Conservation (phyloP, 2,797 vertebrate genomes). For the Schizothorax lantsangensis region DNA sequence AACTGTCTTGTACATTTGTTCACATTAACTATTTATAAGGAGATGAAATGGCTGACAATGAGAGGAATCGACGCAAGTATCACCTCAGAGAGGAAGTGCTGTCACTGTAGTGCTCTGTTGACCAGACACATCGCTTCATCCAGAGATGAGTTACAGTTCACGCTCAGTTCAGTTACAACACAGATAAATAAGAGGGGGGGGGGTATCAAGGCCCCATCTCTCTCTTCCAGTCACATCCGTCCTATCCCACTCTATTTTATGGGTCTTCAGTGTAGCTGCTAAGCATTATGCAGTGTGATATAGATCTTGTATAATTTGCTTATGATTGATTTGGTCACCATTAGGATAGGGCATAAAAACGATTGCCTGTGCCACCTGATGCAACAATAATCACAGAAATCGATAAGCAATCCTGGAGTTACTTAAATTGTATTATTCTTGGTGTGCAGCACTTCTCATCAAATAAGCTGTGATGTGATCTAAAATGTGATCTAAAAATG, state of each 20-base stretch:
- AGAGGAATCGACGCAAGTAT: constrained; percentile 14
- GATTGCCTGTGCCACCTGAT: constrained; percentile 47
- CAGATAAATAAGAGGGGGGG: constrained; percentile 19
- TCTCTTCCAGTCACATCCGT: neutral
- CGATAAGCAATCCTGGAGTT: constrained; percentile 30
- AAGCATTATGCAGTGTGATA: constrained; percentile 50
- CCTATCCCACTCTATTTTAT: constrained; percentile 40
- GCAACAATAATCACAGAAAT: constrained; percentile 32
- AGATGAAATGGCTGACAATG: constrained; percentile 10
- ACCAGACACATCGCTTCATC: neutral
- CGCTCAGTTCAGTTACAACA: neutral
- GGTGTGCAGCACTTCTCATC: neutral
- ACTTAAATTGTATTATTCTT: constrained; percentile 39
- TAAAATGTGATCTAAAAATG: neutral
- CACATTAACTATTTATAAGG: constrained; percentile 29
- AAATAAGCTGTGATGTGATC: neutral
- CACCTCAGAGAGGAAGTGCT: neutral
- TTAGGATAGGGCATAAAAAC: constrained; percentile 45
- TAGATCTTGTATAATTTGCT: constrained; percentile 56
- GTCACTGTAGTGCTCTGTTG: neutral
- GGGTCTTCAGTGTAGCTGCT: constrained; percentile 31
- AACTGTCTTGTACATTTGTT: constrained; percentile 21
- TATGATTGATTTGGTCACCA: constrained; percentile 56
- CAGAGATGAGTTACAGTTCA: constrained; percentile 30
- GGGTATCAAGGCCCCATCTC: constrained; percentile 5